Conservation (phyloP, 2,113 vertebrate species). For the Bubalus kerabau region DNA sequence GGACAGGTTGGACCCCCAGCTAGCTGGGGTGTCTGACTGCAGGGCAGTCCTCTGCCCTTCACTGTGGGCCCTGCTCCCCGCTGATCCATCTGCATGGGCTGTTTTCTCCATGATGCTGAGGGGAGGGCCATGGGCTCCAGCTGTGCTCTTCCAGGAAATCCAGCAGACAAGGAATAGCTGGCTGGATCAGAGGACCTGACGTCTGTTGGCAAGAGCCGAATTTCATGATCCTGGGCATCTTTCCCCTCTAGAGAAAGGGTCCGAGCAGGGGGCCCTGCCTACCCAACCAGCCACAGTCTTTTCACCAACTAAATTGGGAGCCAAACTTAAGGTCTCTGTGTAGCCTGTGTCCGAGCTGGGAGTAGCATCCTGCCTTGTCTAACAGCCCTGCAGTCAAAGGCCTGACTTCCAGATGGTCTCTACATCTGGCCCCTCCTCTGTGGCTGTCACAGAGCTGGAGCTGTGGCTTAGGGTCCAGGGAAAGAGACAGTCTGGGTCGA, state of each 20-base stretch:
- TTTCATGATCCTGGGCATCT: background rate
- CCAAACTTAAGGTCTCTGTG: rapidly evolving
- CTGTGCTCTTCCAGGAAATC: background rate
- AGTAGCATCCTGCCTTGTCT: background rate
- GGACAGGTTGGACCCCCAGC: background rate
- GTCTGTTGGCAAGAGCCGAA: background rate
- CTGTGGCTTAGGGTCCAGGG: background rate
- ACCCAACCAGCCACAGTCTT: background rate
- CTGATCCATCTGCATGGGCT: rapidly evolving
- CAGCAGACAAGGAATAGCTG: background rate
- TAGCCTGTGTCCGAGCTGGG: rapidly evolving
- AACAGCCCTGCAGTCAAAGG: background rate
- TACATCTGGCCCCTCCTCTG: background rate
- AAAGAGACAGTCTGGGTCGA: background rate
- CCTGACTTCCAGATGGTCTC: background rate
- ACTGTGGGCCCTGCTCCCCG: rapidly evolving
- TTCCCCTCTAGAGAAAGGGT: background rate
- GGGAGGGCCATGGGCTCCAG: background rate
- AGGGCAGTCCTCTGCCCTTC: rapidly evolving
- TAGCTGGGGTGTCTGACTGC: background rate
- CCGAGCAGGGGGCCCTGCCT: background rate
- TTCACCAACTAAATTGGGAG: background rate
- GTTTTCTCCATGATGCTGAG: background rate
- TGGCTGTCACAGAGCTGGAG: background rate
- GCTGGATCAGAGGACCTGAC: background rate